A percentile compares a stretch with the other conserved stretches of the same genome.
Evolutionary conservation across 2,113 vertebrate genomes (phyloP).

Genomic region (Phylloscopus whistleri): DNA sequence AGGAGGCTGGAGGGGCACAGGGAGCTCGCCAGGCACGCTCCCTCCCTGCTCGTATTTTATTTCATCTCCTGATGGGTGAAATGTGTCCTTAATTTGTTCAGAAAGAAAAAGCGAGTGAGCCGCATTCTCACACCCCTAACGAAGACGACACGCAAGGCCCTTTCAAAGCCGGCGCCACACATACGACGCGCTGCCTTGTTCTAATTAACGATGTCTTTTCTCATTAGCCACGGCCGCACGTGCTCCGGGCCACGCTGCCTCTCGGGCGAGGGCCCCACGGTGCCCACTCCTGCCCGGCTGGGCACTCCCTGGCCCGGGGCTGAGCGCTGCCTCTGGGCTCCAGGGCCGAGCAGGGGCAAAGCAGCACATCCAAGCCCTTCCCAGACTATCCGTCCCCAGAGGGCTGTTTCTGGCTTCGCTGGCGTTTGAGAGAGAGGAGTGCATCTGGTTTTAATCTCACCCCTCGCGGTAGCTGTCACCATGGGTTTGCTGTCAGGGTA

Average conservation of each 20-base stretch:
- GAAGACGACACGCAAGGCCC: constrained; percentile 55
- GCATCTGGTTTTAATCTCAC: constrained; percentile 65
- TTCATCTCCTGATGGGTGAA: constrained; percentile 35
- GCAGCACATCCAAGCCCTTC: background rate
- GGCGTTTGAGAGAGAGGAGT: background rate
- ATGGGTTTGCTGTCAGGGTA: constrained; percentile 55
- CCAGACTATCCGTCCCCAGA: background rate
- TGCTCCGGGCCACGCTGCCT: background rate
- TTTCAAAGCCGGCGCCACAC: constrained; percentile 55
- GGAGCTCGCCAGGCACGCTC: background rate
- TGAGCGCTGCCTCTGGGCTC: background rate
- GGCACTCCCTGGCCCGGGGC: background rate
- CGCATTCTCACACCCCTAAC: constrained; percentile 55
- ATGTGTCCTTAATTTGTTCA: constrained; percentile 65
- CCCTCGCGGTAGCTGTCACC: constrained; percentile 63
- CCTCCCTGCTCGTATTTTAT: background rate
- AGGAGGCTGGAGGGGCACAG: background rate
- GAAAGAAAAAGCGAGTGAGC: constrained; percentile 35
- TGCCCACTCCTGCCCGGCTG: background rate
- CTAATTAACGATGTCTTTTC: constrained; percentile 41
- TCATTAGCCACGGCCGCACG: background rate
- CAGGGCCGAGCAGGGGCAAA: background rate
- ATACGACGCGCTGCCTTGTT: constrained; percentile 31
- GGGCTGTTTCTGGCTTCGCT: background rate
- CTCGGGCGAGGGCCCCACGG: accelerated